Base-by-base conservation (phyloP, 2,888 invertebrate species). In the Xestia rhomboidea region DNA sequence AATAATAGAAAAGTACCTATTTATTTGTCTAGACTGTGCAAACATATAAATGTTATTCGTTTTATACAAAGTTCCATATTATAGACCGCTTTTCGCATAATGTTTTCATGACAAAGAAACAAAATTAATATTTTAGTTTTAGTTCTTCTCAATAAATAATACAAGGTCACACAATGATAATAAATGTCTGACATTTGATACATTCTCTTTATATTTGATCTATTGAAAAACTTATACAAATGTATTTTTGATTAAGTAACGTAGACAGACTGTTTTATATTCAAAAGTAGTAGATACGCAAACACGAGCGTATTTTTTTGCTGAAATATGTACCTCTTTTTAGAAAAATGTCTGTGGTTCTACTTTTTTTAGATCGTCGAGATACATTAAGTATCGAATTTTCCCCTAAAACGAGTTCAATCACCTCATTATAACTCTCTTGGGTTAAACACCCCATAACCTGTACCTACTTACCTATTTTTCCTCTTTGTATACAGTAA, bases 381-480 rank as follows among this genome's bases (percentile, higher is more conserved):
- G 15, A 57, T n/a, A 30, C 18, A 51, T 44, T 27, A 81, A 81
- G 34, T 60, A 76, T 73, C 24, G 10, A 10, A 24, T 82, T 64
- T 82, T 49, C 38, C 46, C 69, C 38, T 49, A 51, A 69, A 68
- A 68, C 34, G n/a, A 73, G 79, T 83, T 83, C 79, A 86, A 79
- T 64, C 15, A 83, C 87, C 79, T 68, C 63, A 49, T 63, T 71
- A 68, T 63, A 70, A 73, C 15, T 85, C 76, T 51, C 54, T 71
- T 51, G 54, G 68, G 68, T 73, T 73, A 83, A 63, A 44, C 57
- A 83, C 84, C 74, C 54, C n/a, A 41, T 84, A 46, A 81, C 71
- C 60, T 68, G n/a, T 66, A 71, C 60, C 44, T 69, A 49, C 34
- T 66, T 87, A 86, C 86, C 82, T 87, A 73, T 88, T 85, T 88